Evolutionary conservation across 2,797 vertebrate species (phyloP).

Genomic region (Periparus ater): DNA sequence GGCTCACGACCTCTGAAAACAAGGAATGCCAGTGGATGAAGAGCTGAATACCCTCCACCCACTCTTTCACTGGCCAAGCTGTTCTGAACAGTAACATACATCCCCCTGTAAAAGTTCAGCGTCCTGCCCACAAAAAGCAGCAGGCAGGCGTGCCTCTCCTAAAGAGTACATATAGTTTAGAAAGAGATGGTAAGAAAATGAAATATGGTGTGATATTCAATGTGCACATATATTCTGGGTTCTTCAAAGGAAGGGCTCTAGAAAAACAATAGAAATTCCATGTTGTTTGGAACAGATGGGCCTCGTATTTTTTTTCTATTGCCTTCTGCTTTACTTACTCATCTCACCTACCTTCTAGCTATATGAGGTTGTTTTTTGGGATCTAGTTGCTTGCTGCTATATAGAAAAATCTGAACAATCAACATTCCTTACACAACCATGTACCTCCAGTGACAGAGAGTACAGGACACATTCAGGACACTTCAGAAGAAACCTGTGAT

Average conservation of each 20-base stretch:
- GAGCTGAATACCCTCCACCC: background rate
- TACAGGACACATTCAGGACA: background rate
- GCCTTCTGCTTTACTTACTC: background rate
- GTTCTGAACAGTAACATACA: background rate
- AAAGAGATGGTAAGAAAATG: background rate
- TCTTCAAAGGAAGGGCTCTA: background rate
- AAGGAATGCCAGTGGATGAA: background rate
- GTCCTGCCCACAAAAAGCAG: background rate
- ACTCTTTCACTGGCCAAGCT: background rate
- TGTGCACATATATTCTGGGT: background rate
- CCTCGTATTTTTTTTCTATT: background rate
- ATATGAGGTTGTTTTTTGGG: background rate
- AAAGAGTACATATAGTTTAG: background rate
- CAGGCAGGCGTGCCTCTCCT: background rate
- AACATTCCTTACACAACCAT: background rate
- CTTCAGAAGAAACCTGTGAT: constrained; percentile 7
- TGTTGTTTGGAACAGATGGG: background rate
- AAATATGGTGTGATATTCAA: background rate
- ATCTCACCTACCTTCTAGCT: background rate
- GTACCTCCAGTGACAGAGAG: background rate
- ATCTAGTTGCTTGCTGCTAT: background rate
- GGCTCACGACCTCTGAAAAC: background rate
- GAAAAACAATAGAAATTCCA: background rate
- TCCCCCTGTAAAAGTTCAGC: background rate
- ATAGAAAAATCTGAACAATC: background rate